Evolutionary conservation across 2,113 vertebrate species (phyloP), one percentile per base, ranked within the genome.

Genomic region (Cavia aperea): DNA sequence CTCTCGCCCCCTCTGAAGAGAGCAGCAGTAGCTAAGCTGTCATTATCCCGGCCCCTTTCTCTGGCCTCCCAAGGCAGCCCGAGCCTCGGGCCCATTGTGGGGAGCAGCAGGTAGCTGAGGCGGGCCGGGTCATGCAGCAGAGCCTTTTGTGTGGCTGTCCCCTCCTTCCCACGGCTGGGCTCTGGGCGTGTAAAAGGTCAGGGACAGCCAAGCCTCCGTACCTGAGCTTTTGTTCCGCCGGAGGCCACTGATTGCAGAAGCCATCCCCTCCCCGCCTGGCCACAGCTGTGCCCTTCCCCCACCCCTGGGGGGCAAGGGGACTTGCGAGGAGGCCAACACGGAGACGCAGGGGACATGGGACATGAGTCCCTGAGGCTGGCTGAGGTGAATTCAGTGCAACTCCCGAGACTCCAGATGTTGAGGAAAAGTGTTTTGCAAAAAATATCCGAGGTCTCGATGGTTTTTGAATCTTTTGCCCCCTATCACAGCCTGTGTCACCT

Each of bases 101-200:
- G 13, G 96, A 99, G 97, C 99, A 99, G 99, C 98, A 98, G 99
- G 99, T 98, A 98, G 98, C 98, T 97, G 97, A 97, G 96, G 96
- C 98, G 94, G 95, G 97, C 97, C 95, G 97, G 98, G 98, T 98
- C 98, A 97, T 97, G 58, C 94, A 96, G 89, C 96, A 10, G 97
- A 97, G 95, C 95, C 96, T 96, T 98, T 98, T 98, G 98, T 98
- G 97, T 0, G 0, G 88, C 93, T 18, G 90, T 90, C 97, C 92
- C 95, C 95, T 96, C 97, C 98, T 97, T 96, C 96, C 86, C 86
- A 9, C 97, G 96, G 97, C 85, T 95, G 96, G 93, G 95, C 85
- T 96, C 95, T 81, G 0, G 78, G 14, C 51, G 60, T 98, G 98
- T 97, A 98, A 99, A 98, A 98, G 99, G 98, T 98, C 98, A 98